Conservation (phyloP, 2,113 vertebrate species). For the Gopherus evgoodei region DNA sequence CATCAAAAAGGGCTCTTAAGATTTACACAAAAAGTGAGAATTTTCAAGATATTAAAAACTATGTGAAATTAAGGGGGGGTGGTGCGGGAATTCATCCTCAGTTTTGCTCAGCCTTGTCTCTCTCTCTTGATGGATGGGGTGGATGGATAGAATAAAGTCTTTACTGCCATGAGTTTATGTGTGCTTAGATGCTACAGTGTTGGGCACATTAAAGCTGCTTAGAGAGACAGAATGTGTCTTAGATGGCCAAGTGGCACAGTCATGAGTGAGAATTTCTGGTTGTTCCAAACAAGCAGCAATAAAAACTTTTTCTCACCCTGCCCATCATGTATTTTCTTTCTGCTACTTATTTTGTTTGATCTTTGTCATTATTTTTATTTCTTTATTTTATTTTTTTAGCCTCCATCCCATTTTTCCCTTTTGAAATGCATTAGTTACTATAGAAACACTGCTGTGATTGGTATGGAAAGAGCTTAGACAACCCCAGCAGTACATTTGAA, state of each 20-base stretch:
- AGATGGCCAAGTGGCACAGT: background rate
- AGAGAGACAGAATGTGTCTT: background rate
- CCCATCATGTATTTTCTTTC: background rate
- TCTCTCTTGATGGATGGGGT: background rate
- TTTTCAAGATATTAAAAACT: background rate
- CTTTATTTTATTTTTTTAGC: background rate
- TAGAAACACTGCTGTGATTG: slow-evolving; percentile 80
- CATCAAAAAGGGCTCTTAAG: background rate
- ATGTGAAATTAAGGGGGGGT: background rate
- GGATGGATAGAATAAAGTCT: background rate
- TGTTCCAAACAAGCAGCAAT: slow-evolving; percentile 27
- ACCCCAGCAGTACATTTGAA: slow-evolving; percentile 68
- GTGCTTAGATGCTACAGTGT: background rate
- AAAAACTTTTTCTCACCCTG: slow-evolving; percentile 6
- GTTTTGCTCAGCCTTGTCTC: background rate
- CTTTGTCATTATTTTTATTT: slow-evolving; percentile 5
- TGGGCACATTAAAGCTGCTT: background rate
- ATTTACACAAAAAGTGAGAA: background rate
- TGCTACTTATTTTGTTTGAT: slow-evolving; percentile 13
- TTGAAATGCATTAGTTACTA: slow-evolving; percentile 82
- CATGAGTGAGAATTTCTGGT: background rate
- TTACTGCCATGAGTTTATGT: background rate
- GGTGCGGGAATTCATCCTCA: background rate
- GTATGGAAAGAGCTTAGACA: slow-evolving; percentile 72
- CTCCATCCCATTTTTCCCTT: slow-evolving; percentile 69